Base-by-base conservation (phyloP, 2,113 vertebrate genomes). In the Andinoacara biseriatus region DNA sequence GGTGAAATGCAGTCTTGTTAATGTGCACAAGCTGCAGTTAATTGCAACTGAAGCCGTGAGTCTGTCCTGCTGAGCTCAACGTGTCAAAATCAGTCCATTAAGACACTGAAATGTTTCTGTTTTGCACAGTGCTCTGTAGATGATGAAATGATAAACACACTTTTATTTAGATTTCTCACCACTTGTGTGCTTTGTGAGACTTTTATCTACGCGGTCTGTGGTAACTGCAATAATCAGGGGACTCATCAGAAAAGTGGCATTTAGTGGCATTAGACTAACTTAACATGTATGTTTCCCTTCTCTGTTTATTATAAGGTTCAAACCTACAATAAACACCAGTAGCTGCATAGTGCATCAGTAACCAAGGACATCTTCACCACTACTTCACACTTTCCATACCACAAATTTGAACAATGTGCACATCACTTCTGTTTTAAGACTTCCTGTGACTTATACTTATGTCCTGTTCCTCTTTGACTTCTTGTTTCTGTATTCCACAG, bases 11-110 rank as follows among this genome's bases (percentile, higher is more conserved):
- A 78, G 29, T 85, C 3, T 62, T 43, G 54, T 17, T 76, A 24
- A 81, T 88, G 88, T 92, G 82, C 89, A 86, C 46, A 52, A 58
- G 61, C 76, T 82, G 78, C 75, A 87, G 78, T 79, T 74, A 81
- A 33, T 82, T 89, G 86, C 81, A 62, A 58, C 26, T 46, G 33
- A 76, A 89, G 60, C 79, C 69, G 78, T 69, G 20, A 56, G 65
- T 79, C 54, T 76, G 40, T 76, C 61, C 76, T 78, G 79, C 85
- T 89, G 72, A 74, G 89, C 89, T 93, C 91, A 91, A 89, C 89
- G 89, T 94, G 85, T 89, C 85, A 24, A 81, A 83, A 74, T 61
- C 43, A 76, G 80, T 77, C 75, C n/a, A 61, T 84, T 72, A 91
- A 87, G 87, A 89, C 84, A 86, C 43, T 76, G 15, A 85, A 81